Evolutionary conservation across 2,888 invertebrate genomes (phyloP), one percentile per base, ranked within the genome.

Genomic region (Saturnia pavonia): DNA sequence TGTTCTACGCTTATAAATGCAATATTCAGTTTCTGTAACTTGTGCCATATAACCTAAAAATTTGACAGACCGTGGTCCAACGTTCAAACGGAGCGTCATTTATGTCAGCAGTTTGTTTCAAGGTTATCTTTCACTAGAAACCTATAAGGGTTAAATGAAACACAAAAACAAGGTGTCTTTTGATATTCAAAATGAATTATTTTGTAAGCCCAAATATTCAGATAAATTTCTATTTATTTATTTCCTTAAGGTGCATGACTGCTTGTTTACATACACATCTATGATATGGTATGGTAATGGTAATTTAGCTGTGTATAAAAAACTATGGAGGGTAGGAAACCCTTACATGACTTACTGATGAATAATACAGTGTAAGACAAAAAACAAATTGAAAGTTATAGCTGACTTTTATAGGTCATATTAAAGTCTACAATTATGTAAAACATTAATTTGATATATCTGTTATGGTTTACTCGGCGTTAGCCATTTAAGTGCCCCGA

Each of bases 11-110:
- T 77, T 81, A 73, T 79, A 71, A 82, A 77, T 75, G 75, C 80
- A 76, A 74, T 79, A 74, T 80, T 78, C 80, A 78, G 75, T 68
- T 60, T 16, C 60, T 69, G 63, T 57, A 45, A 45, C 54, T 69
- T 34, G n/a, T 34, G 68, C 74, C 79, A 83, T 81, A 87, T 93
- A 93, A 93, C 93, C 93, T 93, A 88, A 79, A 93, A 92, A 86
- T 86, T 87, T 92, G 91, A 91, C 91, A 89, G 81, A 74, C 83
- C 80, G 78, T 80, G 89, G 91, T 92, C 89, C 91, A 91, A 92
- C 88, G 89, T 90, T 90, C 91, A 90, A 81, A 80, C 80, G 76
- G 83, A 84, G 79, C 57, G 57, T 57, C 57, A 57, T 57, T 57
- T 57, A 57, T 57, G 25, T 57, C 57, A 11, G 57, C 57, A 57